Conservation (phyloP, 2,888 invertebrate genomes). For the Harmothoe impar region DNA sequence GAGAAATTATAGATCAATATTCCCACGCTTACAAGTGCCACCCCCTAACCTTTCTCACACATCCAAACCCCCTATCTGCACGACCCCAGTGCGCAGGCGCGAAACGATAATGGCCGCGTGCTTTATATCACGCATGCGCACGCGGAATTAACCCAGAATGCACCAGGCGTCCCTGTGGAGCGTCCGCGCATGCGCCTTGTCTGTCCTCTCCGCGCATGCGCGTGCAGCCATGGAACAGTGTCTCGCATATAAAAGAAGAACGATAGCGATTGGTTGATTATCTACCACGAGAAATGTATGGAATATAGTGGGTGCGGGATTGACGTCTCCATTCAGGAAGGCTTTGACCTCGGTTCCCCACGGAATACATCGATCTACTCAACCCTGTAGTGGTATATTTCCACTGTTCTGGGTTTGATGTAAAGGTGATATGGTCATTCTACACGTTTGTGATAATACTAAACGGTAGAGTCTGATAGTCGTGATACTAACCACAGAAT, state of each 20-base stretch:
- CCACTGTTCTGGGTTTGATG: no score
- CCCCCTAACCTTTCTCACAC: not conserved
- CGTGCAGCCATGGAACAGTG: not conserved
- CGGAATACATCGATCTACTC: no score
- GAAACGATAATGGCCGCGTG: conserved; percentile 47
- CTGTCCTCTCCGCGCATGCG: not conserved
- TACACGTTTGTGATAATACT: no score
- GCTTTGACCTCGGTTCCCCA: not conserved
- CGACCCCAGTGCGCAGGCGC: conserved; percentile 35
- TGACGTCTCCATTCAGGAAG: not conserved
- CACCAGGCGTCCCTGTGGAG: not conserved
- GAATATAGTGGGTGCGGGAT: not conserved
- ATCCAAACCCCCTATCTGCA: not conserved
- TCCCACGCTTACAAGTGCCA: not conserved
- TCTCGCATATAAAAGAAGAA: not conserved
- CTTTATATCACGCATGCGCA: not conserved
- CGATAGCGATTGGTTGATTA: conserved; percentile 22
- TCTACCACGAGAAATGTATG: conserved; percentile 20
- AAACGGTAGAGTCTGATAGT: no score
- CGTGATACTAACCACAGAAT: no score
- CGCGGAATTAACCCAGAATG: not conserved
- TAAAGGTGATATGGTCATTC: no score
- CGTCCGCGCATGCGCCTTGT: not conserved
- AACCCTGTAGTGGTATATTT: no score
- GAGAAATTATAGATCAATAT: conserved; percentile 54